Conservation (phyloP, 92 coral and sea anemone genomes). For the Umimayanthus kanabou region DNA sequence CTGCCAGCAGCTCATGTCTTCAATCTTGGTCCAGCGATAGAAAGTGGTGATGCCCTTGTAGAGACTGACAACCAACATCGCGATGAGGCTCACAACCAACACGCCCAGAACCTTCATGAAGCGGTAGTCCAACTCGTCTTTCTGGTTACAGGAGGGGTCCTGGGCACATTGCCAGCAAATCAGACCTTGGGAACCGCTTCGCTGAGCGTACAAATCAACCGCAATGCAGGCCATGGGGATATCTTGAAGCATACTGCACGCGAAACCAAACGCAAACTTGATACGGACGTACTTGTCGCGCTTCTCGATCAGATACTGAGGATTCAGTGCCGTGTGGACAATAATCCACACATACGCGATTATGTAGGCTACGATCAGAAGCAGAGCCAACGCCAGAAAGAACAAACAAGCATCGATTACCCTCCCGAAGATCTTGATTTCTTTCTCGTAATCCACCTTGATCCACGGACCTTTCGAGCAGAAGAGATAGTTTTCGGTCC, state of each 20-base stretch:
- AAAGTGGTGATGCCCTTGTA: slow-evolving; percentile 76
- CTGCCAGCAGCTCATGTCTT: slow-evolving; percentile 73
- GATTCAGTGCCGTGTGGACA: slow-evolving; percentile 41
- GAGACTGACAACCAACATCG: slow-evolving; percentile 60
- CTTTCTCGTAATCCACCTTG: slow-evolving; percentile 54
- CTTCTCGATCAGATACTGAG: slow-evolving; percentile 55
- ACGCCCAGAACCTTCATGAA: slow-evolving; percentile 57
- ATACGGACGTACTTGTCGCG: slow-evolving; percentile 62
- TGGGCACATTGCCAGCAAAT: slow-evolving; percentile 76
- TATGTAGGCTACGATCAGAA: slow-evolving; percentile 53
- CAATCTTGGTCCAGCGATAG: slow-evolving; percentile 83
- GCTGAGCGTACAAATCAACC: slow-evolving; percentile 60
- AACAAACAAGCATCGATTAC: slow-evolving; percentile 57
- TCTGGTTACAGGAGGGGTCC: slow-evolving; percentile 59
- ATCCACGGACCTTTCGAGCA: slow-evolving; percentile 85
- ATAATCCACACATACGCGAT: slow-evolving; percentile 61
- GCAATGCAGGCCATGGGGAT: slow-evolving; percentile 76
- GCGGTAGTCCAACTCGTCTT: slow-evolving; percentile 55
- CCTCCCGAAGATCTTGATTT: slow-evolving; percentile 63
- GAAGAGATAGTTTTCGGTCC: slow-evolving; percentile 46
- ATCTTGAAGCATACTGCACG: slow-evolving; percentile 76
- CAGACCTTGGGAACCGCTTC: slow-evolving; percentile 71
- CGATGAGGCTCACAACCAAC: slow-evolving; percentile 53
- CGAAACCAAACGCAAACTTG: slow-evolving; percentile 71
- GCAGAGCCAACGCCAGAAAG: slow-evolving; percentile 62